Base-by-base conservation (phyloP, 2,888 invertebrate genomes). In the Germaria angustata region DNA sequence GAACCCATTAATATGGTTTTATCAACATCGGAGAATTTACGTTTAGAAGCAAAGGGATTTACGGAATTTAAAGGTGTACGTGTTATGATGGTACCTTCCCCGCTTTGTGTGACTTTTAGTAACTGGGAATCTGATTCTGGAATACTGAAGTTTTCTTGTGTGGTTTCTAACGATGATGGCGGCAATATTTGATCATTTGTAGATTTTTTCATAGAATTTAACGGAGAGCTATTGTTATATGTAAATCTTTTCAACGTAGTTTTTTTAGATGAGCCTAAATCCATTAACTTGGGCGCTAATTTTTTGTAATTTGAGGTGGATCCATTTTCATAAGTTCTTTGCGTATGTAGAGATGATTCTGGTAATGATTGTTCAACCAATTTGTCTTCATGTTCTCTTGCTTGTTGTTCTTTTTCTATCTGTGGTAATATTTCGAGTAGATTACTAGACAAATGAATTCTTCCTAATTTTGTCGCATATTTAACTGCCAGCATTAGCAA, bases 401-500 rank as follows among this genome's bases (percentile, higher is more conserved):
- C 49, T 46, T 84, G 81, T 71, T 88, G 89, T 36, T 89, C 85
- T 32, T 90, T 89, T 65, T 91, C 90, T 39, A 91, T 71, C 69
- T 90, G 89, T 2, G 91, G 93, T 3, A 94, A 92, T 11, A 95
- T 87, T 85, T 93, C 93, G 0, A 93, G 92, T 28, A 98, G 92
- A 88, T 95, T 95, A 85, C 97, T 96, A 0, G 96, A 95, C 53
- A 98, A 92, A 87, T 95, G 94, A 86, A 94, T 93, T 86, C 95
- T 94, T 24, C 96, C 95, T 11, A 95, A 92, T 85, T 96, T 94
- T 0, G 94, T 94, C 0, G 98, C 96, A 91, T 98, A 98, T 89
- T 96, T 97, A n/a, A 96, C 95, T 0, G 97, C 97, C 41, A 97
- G 92, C 83, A 95, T 95, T 41, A 98, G 91, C 0, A 97, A 92